Evolutionary conservation across 2,888 invertebrate species (phyloP), one percentile per base, ranked within the genome.

Genomic region (Drosophila maculinotata): DNA sequence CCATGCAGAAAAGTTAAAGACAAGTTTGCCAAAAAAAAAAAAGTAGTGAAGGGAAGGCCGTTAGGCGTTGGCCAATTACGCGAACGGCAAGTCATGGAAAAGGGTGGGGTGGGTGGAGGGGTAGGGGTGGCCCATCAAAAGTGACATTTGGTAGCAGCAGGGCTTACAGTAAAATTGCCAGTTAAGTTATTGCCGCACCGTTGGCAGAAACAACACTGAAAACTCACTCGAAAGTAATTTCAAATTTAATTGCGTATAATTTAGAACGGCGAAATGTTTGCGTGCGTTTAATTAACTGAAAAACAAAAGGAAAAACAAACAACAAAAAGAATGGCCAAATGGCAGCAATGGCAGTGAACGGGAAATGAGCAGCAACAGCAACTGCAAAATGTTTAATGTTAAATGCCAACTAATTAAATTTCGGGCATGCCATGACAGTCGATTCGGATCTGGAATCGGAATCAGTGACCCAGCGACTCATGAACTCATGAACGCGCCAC

Each of bases 281-380:
- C 82, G 87, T 87, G 79, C 67, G 88, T 85, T 83, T 83, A 83
- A 83, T 83, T 83, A 83, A 83, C 86, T 83, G 83, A 72, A 83
- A 87, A 87, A 87, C 51, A 86, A 83, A 79, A 76, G 54, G 36
- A 30, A 58, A 60, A 65, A 60, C 45, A 53, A 59, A 33, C 30
- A 52, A 72, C 62, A 45, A 47, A 44, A 33, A 62, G 66, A 56
- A 17, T n/a, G n/a, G 45, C 20, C 33, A 36, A 51, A 79, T 62
- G 26, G 14, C 54, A 15, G 36, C 38, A 57, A 48, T 53, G 45
- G 57, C 70, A 70, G 59, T 35, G 58, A 58, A 47, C 57, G 60
- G 60, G 41, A 74, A 69, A 47, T 45, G 52, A 59, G 35, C 17
- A 49, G 5, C 51, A 25, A 6, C 28, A 44, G 44, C 57, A 64